Conservation (phyloP, 2,797 vertebrate species). For the Margarornis squamiger region DNA sequence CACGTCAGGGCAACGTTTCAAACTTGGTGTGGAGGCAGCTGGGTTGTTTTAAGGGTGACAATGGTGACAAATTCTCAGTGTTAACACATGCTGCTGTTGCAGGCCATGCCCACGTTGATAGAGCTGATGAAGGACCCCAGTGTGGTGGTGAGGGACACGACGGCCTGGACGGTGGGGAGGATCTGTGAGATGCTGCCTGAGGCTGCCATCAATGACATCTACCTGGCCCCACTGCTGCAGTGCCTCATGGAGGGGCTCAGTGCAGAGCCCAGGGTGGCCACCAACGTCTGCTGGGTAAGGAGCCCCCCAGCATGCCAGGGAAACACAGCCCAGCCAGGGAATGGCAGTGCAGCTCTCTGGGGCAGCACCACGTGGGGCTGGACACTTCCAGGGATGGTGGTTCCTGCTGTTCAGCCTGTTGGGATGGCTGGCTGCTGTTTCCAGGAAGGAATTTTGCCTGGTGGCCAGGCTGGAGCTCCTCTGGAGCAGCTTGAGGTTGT, state of each 20-base stretch:
- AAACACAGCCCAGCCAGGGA: background rate
- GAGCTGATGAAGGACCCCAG: constrained; percentile 98
- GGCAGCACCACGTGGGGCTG: background rate
- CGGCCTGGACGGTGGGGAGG: constrained; percentile 94
- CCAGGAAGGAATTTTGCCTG: background rate
- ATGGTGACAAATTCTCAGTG: background rate
- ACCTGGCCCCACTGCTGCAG: constrained; percentile 90
- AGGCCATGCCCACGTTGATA: constrained; percentile 96
- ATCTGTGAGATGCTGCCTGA: constrained; percentile 97
- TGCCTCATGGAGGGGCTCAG: constrained; percentile 96
- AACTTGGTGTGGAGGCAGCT: background rate
- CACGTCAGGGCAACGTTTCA: background rate
- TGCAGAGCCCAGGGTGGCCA: constrained; percentile 93
- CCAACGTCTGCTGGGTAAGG: constrained; percentile 97
- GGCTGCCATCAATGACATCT: constrained; percentile 93
- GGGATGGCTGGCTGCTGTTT: background rate
- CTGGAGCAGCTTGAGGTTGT: background rate
- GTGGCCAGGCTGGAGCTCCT: background rate
- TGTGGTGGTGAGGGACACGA: constrained; percentile 95
- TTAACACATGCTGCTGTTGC: background rate
- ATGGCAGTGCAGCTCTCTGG: too few species aligned
- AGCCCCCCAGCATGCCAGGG: too few species aligned
- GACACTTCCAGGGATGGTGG: background rate
- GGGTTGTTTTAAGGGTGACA: too few species aligned
- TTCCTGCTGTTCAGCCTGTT: too few species aligned